Percentiles rank a stretch among this genome's conserved stretches.
These are phyloP conservation scores for Onthophagus taurus DNA, from an alignment of 1,140 invertebrate species.

Conservation along the genomic window DNA sequence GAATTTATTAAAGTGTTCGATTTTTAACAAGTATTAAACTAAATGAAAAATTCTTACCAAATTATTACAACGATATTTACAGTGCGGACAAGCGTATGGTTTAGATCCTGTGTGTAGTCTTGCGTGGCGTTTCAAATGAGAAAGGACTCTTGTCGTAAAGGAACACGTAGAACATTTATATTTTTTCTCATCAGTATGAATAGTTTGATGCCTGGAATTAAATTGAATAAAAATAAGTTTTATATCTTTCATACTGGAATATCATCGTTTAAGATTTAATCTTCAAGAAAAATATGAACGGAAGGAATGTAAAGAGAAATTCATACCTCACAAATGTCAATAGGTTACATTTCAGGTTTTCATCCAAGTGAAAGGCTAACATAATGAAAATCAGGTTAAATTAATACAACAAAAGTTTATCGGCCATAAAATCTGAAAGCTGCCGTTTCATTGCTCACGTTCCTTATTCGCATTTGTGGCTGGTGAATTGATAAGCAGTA, in stretches of 20 bases:
- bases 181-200: constrained; percentile 47
- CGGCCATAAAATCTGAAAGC: no score
- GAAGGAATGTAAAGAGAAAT: neutral
- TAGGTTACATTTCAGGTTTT: neutral
- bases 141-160: constrained; percentile 54
- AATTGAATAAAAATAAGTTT: no score
- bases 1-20: no score
- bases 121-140: constrained; percentile 67
- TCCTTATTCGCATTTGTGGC: no score
- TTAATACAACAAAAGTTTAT: no score
- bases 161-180: constrained; percentile 52
- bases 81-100: constrained; percentile 79
- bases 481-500: no score
- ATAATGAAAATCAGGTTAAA: no score
- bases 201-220: constrained; percentile 45
- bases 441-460: no score
- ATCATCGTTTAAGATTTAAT: neutral
- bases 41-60: constrained; percentile 41
- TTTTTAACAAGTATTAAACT: no score
- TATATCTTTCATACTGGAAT: constrained; percentile 2
- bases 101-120: constrained; percentile 68
- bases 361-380: no score
- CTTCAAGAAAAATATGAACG: neutral
- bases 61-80: constrained; percentile 66
- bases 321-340: neutral